Percentiles rank a stretch among this genome's conserved stretches.
These are phyloP conservation scores for Ochotona princeps DNA, from an alignment of 2,113 vertebrate species.

Conservation along the genomic window DNA sequence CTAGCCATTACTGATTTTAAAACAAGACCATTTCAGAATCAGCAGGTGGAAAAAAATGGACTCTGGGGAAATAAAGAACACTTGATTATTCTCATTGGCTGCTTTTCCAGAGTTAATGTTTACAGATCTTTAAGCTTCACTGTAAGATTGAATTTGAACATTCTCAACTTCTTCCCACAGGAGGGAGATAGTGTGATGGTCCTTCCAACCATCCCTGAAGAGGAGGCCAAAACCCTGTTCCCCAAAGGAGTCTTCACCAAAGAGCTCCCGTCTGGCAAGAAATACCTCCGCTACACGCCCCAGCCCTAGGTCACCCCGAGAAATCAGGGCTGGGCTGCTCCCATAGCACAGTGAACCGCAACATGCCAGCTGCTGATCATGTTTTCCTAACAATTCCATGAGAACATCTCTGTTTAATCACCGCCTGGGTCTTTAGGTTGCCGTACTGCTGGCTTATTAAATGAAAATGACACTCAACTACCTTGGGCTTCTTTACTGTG, in stretches of 20 bases:
- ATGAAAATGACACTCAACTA: conserved; percentile 66
- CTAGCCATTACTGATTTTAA: neutral
- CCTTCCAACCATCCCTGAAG: conserved; percentile 91
- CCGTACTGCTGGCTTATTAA: conserved; percentile 72
- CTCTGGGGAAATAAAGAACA: neutral
- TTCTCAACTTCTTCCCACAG: conserved; percentile 81
- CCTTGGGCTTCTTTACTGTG: conserved; percentile 56
- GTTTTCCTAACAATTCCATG: neutral
- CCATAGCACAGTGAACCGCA: neutral
- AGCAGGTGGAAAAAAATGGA: neutral
- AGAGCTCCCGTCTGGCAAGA: conserved; percentile 95
- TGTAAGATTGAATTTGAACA: neutral
- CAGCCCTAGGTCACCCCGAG: conserved; percentile 83
- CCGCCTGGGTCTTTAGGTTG: neutral
- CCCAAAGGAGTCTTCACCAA: conserved; percentile 93
- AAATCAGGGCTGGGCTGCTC: neutral
- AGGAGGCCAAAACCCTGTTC: conserved; percentile 92
- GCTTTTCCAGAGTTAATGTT: neutral
- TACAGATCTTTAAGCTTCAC: neutral
- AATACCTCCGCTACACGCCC: conserved; percentile 95
- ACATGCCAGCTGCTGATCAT: neutral
- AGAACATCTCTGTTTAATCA: conserved; percentile 9
- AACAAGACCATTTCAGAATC: neutral
- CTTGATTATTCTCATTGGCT: neutral
- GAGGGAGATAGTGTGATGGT: conserved; percentile 95